Percentiles rank a stretch among this genome's conserved stretches.
Evolutionary conservation across 1,140 invertebrate species (phyloP).

Genomic region (Zaprionus ghesquierei): DNA sequence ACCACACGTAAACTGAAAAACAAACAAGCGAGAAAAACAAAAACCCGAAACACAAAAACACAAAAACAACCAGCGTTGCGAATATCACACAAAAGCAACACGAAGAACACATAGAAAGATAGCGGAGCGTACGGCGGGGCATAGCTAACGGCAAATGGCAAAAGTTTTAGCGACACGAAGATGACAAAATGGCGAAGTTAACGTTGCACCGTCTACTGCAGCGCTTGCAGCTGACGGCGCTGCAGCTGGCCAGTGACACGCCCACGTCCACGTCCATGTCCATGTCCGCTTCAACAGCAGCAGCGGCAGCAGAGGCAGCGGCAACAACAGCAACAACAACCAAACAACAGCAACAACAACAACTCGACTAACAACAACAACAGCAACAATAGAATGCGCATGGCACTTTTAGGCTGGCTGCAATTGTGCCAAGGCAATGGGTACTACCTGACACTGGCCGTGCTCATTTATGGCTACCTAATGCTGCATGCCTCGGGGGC

Average conservation of each 20-base stretch:
- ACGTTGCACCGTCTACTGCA: constrained; percentile 68
- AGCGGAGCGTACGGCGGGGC: too few relatives aligned
- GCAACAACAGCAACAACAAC: constrained; percentile 21
- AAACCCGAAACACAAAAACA: constrained; percentile 18
- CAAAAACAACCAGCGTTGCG: constrained; percentile 21
- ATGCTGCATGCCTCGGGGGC: constrained; percentile 68
- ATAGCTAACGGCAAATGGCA: constrained; percentile 53
- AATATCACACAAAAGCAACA: constrained; percentile 18
- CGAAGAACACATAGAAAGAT: constrained; percentile 3
- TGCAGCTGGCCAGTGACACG: constrained; percentile 50
- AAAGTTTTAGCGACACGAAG: constrained; percentile 66
- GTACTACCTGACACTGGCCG: constrained; percentile 46
- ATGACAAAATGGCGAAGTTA: constrained; percentile 77
- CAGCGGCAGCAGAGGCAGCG: constrained; percentile 42
- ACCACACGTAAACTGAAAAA: not conserved
- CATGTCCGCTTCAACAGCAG: constrained; percentile 27
- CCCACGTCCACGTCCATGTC: constrained; percentile 22
- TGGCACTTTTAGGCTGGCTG: constrained; percentile 53
- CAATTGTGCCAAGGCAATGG: constrained; percentile 60
- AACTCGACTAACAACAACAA: constrained; percentile 42
- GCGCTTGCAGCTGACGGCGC: constrained; percentile 62
- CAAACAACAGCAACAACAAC: constrained; percentile 36
- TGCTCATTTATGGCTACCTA: constrained; percentile 73
- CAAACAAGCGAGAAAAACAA: constrained; percentile 1
- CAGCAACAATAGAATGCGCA: constrained; percentile 50